phyloP scores from a whole-genome alignment of 2,797 vertebrate genomes.

The Spheniscus humboldti region DNA sequence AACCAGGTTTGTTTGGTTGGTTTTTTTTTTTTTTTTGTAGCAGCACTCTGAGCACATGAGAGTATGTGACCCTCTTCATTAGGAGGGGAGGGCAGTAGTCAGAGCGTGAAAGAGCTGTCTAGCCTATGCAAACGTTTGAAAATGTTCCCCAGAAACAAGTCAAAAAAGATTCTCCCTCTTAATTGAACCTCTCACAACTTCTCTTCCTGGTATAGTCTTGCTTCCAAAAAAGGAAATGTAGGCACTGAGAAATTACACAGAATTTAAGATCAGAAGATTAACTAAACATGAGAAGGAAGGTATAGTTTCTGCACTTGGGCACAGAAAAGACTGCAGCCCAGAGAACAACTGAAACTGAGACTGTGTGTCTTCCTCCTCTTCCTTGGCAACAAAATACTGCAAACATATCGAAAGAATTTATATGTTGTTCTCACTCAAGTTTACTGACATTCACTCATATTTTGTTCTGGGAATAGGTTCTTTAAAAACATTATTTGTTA shows the following conservation, averaged over 20 bases:
- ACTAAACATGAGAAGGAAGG: neutral
- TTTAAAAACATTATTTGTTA: neutral
- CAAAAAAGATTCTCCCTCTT: neutral
- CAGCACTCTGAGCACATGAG: neutral
- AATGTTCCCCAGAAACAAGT: neutral
- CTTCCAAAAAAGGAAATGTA: neutral
- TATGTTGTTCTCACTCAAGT: neutral
- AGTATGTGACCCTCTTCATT: neutral
- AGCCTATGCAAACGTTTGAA: neutral
- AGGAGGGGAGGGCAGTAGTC: neutral
- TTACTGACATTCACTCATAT: neutral
- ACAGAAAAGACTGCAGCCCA: neutral
- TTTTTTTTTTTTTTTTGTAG: neutral
- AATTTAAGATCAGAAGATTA: neutral
- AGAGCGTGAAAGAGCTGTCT: neutral
- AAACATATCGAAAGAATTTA: neutral
- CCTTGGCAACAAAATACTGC: neutral
- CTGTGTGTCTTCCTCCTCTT: neutral
- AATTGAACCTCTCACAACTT: neutral
- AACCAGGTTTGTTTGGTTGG: neutral
- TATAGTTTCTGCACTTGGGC: neutral
- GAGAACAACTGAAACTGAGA: neutral
- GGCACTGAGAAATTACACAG: neutral
- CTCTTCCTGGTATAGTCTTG: neutral
- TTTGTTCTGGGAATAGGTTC: neutral